Base-by-base conservation (phyloP, 2,797 vertebrate genomes). In the Nyctibius grandis region DNA sequence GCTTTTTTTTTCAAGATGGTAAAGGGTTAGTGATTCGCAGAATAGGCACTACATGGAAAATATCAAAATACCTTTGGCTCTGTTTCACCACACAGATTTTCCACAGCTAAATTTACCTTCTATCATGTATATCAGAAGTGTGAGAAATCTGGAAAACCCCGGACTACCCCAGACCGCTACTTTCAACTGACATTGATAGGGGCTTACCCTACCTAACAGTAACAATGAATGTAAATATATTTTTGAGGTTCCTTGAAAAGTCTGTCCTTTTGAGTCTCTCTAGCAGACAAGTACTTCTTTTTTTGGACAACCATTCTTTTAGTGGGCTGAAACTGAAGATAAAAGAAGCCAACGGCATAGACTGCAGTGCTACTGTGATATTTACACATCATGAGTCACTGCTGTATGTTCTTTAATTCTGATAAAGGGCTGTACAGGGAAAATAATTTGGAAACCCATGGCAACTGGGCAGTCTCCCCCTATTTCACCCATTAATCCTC, bases 121-220 rank as follows among this genome's bases (percentile, higher is more conserved):
- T 75, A 1, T 77, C 3, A 8, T 63, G 11, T 70, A 11, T 60
- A 40, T 64, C 26, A 57, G 57, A 84, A 84, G 28, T 33, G 17
- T 56, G 45, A 85, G 63, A 94, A 88, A 51, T 42, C 53, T 68
- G 86, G 88, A 94, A 95, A 94, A 53, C 60, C 92, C 91, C 57
- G 5, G 19, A 74, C 56, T 77, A 76, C 34, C 59, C 54, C 34
- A 77, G 25, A 67, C 17, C 33, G 38, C 63, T 77, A 23, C 60
- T 70, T 90, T 83, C 36, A 78, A 75, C 61, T 38, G 83, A 80
- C 50, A 28, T 21, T 22, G 53, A 31, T 20, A 34, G 83, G 86
- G 88, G n/a, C 8, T 93, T 91, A 70, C 76, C 88, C 53, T 78
- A 53, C 26, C 31, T 81, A 89, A 81, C 26, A 70, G 38, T 54